Percentiles rank a stretch among this genome's conserved stretches.
phyloP scores from a whole-genome alignment of 2,888 invertebrate genomes.

The Noctua janthe region DNA sequence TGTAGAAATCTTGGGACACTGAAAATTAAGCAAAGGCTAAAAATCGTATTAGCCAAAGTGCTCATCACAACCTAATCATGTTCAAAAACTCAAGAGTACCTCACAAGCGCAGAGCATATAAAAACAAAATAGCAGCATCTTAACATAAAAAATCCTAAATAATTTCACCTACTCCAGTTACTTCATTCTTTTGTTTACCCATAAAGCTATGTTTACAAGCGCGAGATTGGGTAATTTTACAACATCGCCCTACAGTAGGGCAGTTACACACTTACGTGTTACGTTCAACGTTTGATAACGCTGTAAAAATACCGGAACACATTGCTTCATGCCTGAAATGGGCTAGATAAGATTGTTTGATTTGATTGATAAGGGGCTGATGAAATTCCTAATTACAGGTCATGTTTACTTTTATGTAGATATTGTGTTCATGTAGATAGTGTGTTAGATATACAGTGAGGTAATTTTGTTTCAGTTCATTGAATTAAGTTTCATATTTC shows the following conservation, averaged over 20 bases:
- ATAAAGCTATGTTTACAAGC: constrained; percentile 62
- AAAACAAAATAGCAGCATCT: constrained; percentile 28
- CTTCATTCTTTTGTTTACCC: constrained; percentile 59
- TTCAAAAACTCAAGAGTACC: background rate
- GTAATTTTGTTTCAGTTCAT: background rate
- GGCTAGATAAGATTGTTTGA: constrained; percentile 68
- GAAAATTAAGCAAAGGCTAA: background rate
- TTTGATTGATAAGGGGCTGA: constrained; percentile 57
- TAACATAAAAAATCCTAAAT: constrained; percentile 43
- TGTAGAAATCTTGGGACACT: background rate
- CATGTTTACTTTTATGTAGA: constrained; percentile 16
- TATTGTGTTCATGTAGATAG: background rate
- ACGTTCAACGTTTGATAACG: constrained; percentile 69
- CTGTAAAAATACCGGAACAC: constrained; percentile 71
- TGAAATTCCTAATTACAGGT: constrained; percentile 65
- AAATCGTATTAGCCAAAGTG: background rate
- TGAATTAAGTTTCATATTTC: background rate
- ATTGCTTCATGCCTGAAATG: constrained; percentile 61
- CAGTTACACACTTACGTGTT: constrained; percentile 45
- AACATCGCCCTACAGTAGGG: constrained; percentile 48
- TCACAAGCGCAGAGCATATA: constrained; percentile 1
- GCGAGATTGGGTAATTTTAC: constrained; percentile 65
- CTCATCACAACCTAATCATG: constrained; percentile 13
- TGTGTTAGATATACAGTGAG: background rate
- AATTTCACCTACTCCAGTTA: constrained; percentile 55